Conservation (phyloP, 1,140 invertebrate species). For the Vollenhovia emeryi region DNA sequence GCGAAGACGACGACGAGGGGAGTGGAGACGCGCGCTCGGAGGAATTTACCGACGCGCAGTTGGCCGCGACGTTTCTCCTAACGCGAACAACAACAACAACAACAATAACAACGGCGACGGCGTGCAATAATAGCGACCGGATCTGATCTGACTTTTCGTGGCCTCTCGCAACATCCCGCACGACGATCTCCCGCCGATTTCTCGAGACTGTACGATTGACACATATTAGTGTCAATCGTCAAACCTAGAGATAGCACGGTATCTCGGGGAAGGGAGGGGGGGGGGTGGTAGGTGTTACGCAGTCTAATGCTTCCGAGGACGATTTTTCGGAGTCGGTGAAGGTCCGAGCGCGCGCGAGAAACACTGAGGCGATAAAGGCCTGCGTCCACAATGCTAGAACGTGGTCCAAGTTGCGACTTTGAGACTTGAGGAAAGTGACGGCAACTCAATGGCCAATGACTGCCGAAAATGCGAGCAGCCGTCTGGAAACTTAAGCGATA, state of each 20-base stretch:
- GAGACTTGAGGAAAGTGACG: no score
- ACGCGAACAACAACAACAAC: background rate
- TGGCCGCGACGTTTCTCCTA: slow-evolving; percentile 27
- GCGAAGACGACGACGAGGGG: background rate
- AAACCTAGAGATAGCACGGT: background rate
- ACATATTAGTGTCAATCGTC: background rate
- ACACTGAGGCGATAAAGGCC: no score
- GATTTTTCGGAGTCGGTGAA: no score
- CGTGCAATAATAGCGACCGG: background rate
- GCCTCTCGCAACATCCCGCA: background rate
- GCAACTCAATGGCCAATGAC: no score
- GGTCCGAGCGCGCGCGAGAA: no score
- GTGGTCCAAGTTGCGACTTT: no score
- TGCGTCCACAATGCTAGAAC: no score
- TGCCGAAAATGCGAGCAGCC: no score
- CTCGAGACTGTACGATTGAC: background rate
- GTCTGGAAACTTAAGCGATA: no score
- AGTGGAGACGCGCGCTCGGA: background rate
- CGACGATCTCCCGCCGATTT: no score
- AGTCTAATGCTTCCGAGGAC: background rate
- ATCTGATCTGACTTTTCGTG: background rate
- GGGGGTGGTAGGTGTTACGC: no score
- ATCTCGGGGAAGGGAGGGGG: background rate
- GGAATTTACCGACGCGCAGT: slow-evolving; percentile 26
- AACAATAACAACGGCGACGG: slow-evolving; percentile 9